Conservation (phyloP, 2,113 vertebrate genomes). For the Chlorocebus sabaeus region DNA sequence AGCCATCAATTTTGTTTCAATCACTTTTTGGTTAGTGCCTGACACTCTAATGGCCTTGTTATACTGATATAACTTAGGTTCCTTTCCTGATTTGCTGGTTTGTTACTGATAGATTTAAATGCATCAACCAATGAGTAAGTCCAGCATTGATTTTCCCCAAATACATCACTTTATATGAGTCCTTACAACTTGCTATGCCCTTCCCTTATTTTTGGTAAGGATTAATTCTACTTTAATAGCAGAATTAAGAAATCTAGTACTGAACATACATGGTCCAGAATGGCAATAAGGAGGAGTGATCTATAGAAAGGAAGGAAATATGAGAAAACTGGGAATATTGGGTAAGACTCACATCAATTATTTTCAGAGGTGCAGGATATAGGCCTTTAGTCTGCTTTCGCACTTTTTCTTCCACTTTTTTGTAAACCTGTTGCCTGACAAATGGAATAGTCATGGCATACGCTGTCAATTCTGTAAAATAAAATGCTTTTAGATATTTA, state of each 20-base stretch:
- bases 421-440: conserved; percentile 94
- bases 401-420: conserved; percentile 91
- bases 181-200: neutral
- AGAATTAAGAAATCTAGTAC: neutral
- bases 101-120: neutral
- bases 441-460: conserved; percentile 90
- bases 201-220: neutral
- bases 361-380: conserved; percentile 95
- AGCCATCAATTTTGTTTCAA: conserved; percentile 20
- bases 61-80: neutral
- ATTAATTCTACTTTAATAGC: neutral
- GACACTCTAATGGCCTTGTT: neutral
- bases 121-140: neutral
- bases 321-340: neutral
- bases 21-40: neutral
- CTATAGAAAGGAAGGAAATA: neutral
- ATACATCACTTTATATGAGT: neutral
- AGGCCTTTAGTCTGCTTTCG: conserved; percentile 96
- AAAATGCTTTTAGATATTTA: conserved; percentile 54
- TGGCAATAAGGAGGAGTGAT: neutral
- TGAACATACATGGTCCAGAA: neutral
- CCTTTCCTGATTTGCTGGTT: neutral
- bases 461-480: conserved; percentile 89
- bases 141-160: neutral
- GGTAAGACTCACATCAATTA: conserved; percentile 90